A percentile compares a stretch with the other conserved stretches of the same genome.
These are phyloP conservation scores for Echiichthys vipera DNA, from an alignment of 2,797 vertebrate species.

Conservation along the genomic window DNA sequence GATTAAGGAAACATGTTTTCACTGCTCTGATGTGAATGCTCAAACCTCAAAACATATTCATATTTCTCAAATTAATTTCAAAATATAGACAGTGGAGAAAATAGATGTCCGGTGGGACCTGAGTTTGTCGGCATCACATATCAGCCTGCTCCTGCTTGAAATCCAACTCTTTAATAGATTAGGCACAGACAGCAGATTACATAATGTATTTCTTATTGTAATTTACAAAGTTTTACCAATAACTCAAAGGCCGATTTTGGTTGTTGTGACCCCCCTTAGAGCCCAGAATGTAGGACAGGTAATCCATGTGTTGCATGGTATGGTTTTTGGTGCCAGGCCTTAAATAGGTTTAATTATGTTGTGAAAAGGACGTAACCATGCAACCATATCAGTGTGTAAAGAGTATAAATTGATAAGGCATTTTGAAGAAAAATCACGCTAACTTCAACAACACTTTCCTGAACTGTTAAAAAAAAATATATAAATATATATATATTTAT, in stretches of 20 bases:
- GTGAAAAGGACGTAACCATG: too few species aligned
- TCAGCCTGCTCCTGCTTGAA: background rate
- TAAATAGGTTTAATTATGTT: too few species aligned
- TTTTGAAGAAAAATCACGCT: too few species aligned
- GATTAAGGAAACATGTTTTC: conserved; percentile 5
- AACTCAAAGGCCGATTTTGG: background rate
- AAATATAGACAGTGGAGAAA: background rate
- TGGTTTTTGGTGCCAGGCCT: too few species aligned
- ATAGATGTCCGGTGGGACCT: background rate
- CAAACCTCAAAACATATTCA: background rate
- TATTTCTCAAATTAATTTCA: background rate
- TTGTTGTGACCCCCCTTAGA: background rate
- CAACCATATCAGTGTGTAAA: too few species aligned
- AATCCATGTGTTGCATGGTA: too few species aligned
- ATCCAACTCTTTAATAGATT: background rate
- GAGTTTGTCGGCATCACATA: background rate
- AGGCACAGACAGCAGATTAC: background rate
- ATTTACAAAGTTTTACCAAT: background rate
- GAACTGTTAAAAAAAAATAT: too few species aligned
- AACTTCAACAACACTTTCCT: too few species aligned
- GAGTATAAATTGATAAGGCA: too few species aligned
- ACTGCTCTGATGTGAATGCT: background rate
- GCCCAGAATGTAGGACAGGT: too few species aligned
- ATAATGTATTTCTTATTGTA: background rate
- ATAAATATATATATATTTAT: too few species aligned